Evolutionary conservation across 2,113 vertebrate genomes (phyloP).

Genomic region (Megaleporinus macrocephalus): DNA sequence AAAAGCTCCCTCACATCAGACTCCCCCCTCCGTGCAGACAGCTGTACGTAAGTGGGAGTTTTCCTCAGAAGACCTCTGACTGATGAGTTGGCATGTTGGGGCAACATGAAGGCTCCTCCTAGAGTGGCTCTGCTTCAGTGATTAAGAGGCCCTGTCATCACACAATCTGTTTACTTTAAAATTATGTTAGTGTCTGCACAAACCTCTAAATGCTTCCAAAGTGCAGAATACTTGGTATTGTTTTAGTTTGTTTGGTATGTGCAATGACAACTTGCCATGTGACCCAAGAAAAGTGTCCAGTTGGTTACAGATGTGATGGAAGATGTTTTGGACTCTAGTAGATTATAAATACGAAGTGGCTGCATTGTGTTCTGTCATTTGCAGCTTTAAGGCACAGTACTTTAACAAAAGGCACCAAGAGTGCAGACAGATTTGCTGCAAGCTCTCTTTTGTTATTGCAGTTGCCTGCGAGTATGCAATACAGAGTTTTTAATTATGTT

Average conservation of each 20-base stretch:
- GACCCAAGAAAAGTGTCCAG: not conserved
- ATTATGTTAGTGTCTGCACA: not conserved
- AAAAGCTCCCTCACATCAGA: not conserved
- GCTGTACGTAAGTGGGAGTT: not conserved
- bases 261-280: not conserved
- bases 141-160: constrained; percentile 25
- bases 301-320: constrained; percentile 19
- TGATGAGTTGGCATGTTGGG: constrained; percentile 31
- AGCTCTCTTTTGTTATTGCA: not conserved
- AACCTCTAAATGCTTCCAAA: constrained; percentile 11
- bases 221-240: not conserved
- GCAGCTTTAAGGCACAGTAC: constrained; percentile 51
- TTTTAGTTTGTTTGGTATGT: constrained; percentile 1
- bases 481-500: constrained; percentile 15
- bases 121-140: not conserved
- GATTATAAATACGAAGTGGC: not conserved
- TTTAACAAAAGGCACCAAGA: constrained; percentile 27
- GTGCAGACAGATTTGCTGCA: no score
- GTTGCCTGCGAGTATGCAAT: not conserved
- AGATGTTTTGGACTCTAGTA: not conserved
- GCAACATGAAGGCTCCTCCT: constrained; percentile 1
- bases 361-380: constrained; percentile 17
- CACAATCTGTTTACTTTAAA: constrained; percentile 15
- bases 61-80: constrained; percentile 10
- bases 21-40: constrained; percentile 6